Evolutionary conservation across 2,113 vertebrate genomes (phyloP).

Genomic region (Antechinus flavipes): DNA sequence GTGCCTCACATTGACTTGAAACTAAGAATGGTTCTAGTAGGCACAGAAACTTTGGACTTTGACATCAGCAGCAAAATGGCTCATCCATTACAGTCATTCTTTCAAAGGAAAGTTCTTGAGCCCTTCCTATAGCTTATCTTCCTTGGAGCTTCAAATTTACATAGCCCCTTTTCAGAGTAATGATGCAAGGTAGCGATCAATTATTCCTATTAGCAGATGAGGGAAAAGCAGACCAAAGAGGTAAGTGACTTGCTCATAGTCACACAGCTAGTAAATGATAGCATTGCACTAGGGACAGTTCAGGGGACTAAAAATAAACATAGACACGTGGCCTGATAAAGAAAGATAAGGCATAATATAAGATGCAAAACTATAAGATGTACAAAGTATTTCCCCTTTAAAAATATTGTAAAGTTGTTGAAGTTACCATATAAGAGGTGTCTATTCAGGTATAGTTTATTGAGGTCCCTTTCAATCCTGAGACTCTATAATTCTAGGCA

Average conservation of each 20-base stretch:
- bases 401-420: not conserved
- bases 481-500: not conserved
- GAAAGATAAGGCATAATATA: not conserved
- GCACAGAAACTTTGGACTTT: not conserved
- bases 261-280: not conserved
- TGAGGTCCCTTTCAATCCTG: not conserved
- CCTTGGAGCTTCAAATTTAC: not conserved
- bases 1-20: not conserved
- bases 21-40: too few species aligned
- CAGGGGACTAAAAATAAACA: not conserved
- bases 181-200: not conserved
- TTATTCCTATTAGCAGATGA: not conserved
- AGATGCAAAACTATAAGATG: not conserved
- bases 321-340: not conserved
- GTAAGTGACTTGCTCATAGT: not conserved
- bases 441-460: not conserved
- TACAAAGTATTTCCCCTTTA: not conserved
- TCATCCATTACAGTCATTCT: not conserved
- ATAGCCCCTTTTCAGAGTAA: not conserved
- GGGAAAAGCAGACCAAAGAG: not conserved
- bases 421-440: not conserved
- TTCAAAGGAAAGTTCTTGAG: not conserved
- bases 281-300: not conserved
- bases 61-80: not conserved
- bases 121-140: not conserved